A percentile compares a stretch with the other conserved stretches of the same genome.
phyloP scores from a whole-genome alignment of 1,140 invertebrate species.

The Araneus ventricosus region DNA sequence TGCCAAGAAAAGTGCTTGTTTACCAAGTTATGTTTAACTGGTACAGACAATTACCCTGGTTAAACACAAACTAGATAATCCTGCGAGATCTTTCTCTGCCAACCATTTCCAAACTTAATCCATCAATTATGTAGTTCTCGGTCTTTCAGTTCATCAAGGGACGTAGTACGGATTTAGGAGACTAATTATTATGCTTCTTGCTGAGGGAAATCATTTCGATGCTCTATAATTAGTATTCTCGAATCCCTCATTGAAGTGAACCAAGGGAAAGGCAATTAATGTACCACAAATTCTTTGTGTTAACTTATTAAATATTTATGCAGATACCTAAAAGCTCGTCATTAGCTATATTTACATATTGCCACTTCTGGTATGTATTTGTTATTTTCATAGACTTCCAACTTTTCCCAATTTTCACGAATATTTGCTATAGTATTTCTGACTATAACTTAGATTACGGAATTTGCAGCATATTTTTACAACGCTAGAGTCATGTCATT shows the following conservation, averaged over 20 bases:
- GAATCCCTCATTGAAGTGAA: not conserved
- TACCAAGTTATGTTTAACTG: not conserved
- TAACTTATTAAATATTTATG: too few relatives aligned
- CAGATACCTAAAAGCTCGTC: too few relatives aligned
- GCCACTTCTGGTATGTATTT: too few relatives aligned
- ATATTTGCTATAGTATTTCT: too few relatives aligned
- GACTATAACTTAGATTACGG: too few relatives aligned
- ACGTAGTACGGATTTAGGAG: not conserved
- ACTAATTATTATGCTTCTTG: not conserved
- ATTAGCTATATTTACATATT: too few relatives aligned
- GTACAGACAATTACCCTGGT: not conserved
- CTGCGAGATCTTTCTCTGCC: not conserved
- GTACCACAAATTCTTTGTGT: not conserved
- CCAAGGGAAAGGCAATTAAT: not conserved
- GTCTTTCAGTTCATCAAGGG: not conserved
- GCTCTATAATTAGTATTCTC: not conserved
- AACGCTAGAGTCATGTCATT: too few relatives aligned
- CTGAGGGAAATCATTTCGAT: not conserved
- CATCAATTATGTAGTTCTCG: not conserved
- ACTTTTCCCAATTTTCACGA: too few relatives aligned
- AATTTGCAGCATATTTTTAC: too few relatives aligned
- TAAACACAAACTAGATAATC: not conserved
- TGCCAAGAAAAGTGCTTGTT: not conserved
- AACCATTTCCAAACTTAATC: not conserved
- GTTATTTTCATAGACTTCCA: too few relatives aligned